Evolutionary conservation across 2,888 invertebrate species (phyloP).

Genomic region (Cremastinae sp.): DNA sequence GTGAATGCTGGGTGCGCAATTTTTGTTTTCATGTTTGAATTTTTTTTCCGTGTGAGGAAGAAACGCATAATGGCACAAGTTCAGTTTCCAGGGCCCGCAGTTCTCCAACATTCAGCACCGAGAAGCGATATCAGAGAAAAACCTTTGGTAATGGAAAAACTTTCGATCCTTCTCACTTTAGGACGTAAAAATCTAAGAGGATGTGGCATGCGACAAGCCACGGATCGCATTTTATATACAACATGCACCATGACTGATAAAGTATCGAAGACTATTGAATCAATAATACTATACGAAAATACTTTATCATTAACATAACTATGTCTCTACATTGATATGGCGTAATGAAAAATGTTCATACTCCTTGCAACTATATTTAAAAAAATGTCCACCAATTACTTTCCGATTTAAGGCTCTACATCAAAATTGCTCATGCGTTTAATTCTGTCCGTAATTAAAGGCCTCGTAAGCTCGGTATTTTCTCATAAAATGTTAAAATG

Average conservation of each 20-base stretch:
- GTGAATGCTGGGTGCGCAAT: too few species aligned
- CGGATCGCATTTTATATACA: conserved; percentile 6
- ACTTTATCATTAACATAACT: too few species aligned
- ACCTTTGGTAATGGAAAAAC: conserved; percentile 48
- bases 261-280: not conserved
- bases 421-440: too few species aligned
- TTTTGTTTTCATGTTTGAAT: too few species aligned
- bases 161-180: conserved; percentile 35
- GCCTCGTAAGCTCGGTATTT: too few species aligned
- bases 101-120: conserved; percentile 18
- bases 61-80: conserved; percentile 2
- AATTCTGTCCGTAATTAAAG: too few species aligned
- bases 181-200: conserved; percentile 3
- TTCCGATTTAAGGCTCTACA: too few species aligned
- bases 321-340: too few species aligned
- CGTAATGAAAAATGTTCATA: too few species aligned
- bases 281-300: not conserved
- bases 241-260: conserved; percentile 3
- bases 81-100: conserved; percentile 13
- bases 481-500: not conserved
- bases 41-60: not conserved
- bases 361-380: too few species aligned
- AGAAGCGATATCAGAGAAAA: conserved; percentile 33
- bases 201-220: conserved; percentile 11
- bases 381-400: too few species aligned